These are phyloP conservation scores for Caenorhabditis zanzibari DNA, from an alignment of 2,888 invertebrate genomes.

Conservation along the genomic window DNA sequence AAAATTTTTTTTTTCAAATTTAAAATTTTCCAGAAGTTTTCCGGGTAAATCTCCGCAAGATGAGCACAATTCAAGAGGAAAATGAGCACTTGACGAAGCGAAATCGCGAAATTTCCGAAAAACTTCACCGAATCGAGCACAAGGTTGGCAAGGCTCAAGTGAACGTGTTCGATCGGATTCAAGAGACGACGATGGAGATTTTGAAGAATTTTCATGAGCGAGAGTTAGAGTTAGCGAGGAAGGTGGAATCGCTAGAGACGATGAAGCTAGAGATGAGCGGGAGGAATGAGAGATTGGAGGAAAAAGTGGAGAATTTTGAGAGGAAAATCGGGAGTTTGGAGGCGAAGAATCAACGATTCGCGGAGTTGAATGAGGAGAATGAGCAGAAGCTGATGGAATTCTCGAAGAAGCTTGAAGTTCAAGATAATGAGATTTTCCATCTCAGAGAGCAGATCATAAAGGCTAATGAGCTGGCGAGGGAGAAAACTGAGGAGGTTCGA, in stretches of 20 bases:
- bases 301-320: constrained; percentile 1
- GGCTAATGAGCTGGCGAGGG: constrained; percentile 4
- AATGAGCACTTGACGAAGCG: constrained; percentile 25
- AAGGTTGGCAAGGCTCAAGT: constrained; percentile 46
- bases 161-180: constrained; percentile 52
- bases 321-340: constrained; percentile 9
- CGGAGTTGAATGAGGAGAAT: constrained; percentile 11
- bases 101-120: constrained; percentile 42
- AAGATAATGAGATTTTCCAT: constrained; percentile 25
- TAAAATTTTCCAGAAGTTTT: constrained; percentile 15
- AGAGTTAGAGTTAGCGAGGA: constrained; percentile 35
- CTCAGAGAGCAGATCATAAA: constrained; percentile 31
- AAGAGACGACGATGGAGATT: constrained; percentile 25
- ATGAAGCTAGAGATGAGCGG: neutral
- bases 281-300: constrained; percentile 10
- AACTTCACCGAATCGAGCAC: constrained; percentile 45
- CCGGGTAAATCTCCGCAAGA: constrained; percentile 46
- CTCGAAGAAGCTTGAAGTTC: constrained; percentile 4
- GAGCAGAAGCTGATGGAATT: constrained; percentile 11
- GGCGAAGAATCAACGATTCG: neutral
- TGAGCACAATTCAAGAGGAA: constrained; percentile 42
- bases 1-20: constrained; percentile 3
- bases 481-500: constrained; percentile 23
- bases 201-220: constrained; percentile 52
- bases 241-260: constrained; percentile 8